Evolutionary conservation across 2,888 invertebrate species (phyloP).

Genomic region (Trissolcus brochymenae): DNA sequence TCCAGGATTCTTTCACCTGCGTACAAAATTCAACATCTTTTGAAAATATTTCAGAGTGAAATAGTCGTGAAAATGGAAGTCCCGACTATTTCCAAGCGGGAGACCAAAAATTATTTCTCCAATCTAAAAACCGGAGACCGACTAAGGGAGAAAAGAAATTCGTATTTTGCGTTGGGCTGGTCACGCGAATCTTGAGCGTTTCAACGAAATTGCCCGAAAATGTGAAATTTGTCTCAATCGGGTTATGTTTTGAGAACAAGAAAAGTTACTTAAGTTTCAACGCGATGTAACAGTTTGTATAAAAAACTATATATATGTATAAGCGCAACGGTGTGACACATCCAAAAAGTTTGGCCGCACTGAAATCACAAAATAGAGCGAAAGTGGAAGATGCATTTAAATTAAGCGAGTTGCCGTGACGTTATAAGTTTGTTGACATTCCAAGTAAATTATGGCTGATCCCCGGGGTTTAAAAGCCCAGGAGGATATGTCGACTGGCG

Average conservation of each 20-base stretch:
- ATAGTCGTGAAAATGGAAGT: too few species aligned
- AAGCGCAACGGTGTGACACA: constrained; percentile 16
- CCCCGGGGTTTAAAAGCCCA: constrained; percentile 62
- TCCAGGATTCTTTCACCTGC: too few species aligned
- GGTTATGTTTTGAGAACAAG: constrained; percentile 18
- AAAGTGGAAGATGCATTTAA: constrained; percentile 56
- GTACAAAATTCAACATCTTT: too few species aligned
- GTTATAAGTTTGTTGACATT: constrained; percentile 68
- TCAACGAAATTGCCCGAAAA: constrained; percentile 18
- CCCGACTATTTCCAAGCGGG: too few species aligned
- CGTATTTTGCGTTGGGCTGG: neutral
- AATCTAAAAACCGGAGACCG: neutral
- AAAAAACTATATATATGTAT: constrained; percentile 12
- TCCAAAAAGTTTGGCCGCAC: constrained; percentile 48
- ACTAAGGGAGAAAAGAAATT: neutral
- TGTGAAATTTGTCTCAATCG: constrained; percentile 18
- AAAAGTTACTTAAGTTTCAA: constrained; percentile 36
- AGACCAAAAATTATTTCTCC: too few species aligned
- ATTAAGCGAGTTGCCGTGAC: constrained; percentile 54
- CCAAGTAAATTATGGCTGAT: constrained; percentile 69
- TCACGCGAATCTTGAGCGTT: neutral
- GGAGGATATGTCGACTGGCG: constrained; percentile 58
- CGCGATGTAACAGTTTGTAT: constrained; percentile 15
- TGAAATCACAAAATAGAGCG: constrained; percentile 51
- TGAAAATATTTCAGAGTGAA: neutral